Evolutionary conservation across 2,797 vertebrate species (phyloP).

Genomic region (Decapterus maruadsi): DNA sequence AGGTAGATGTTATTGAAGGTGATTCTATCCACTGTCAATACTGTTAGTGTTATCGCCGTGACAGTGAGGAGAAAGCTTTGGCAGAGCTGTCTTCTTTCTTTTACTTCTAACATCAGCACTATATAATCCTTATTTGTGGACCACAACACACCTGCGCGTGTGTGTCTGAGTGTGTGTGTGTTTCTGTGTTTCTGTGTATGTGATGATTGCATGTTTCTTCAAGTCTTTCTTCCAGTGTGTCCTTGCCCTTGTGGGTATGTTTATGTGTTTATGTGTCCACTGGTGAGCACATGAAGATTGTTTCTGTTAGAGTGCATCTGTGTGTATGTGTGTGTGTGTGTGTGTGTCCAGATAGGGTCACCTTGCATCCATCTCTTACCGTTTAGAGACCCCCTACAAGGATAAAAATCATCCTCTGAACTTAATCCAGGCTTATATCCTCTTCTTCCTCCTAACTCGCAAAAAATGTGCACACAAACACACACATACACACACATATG

Average conservation of each 20-base stretch:
- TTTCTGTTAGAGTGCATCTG: constrained; percentile 40
- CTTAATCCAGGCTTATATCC: constrained; percentile 85
- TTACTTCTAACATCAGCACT: constrained; percentile 81
- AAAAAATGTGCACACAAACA: constrained; percentile 30
- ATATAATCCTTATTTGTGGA: constrained; percentile 80
- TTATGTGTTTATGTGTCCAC: constrained; percentile 45
- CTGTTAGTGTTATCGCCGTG: constrained; percentile 79
- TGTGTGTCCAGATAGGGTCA: constrained; percentile 80
- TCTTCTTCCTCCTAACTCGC: constrained; percentile 75
- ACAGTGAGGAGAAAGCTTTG: constrained; percentile 74
- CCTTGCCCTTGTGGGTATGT: constrained; percentile 38
- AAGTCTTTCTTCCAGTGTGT: constrained; percentile 30
- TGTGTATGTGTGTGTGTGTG: constrained; percentile 33
- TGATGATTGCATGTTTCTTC: constrained; percentile 55
- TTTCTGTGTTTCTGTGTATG: constrained; percentile 48
- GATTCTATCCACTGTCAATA: constrained; percentile 70
- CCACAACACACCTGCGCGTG: constrained; percentile 70
- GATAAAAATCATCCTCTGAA: constrained; percentile 86
- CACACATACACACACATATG: constrained; percentile 23
- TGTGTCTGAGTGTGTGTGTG: constrained; percentile 44
- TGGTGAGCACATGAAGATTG: constrained; percentile 38
- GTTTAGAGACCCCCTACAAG: constrained; percentile 84
- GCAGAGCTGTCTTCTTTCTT: constrained; percentile 70
- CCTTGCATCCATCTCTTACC: constrained; percentile 82
- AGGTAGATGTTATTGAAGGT: constrained; percentile 66